A percentile compares a stretch with the other conserved stretches of the same genome.
phyloP scores from a whole-genome alignment of 37 sponge, comb jelly and placozoan species.

The Cliona cf. orientalis region DNA sequence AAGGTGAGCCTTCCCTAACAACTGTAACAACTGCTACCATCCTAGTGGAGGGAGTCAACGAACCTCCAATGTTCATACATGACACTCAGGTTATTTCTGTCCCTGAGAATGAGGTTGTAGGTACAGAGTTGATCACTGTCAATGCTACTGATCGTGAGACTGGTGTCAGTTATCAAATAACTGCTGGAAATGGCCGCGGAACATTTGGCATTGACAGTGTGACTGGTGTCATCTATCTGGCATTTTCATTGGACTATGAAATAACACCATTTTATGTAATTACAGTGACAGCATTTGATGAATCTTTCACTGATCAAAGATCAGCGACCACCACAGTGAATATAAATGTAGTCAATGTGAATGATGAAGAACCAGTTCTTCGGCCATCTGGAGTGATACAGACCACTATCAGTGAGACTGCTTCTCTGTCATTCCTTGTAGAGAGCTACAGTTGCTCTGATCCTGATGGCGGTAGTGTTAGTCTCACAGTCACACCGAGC shows the following conservation, averaged over 20 bases:
- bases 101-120: conserved; percentile 4
- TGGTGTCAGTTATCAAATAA: conserved; percentile 44
- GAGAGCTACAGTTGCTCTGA: conserved; percentile 53
- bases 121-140: conserved; percentile 25
- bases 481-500: conserved; percentile 18
- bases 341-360: conserved; percentile 39
- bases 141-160: conserved; percentile 50
- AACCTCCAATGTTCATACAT: conserved; percentile 35
- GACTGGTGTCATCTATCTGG: conserved; percentile 49
- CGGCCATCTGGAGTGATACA: conserved; percentile 16
- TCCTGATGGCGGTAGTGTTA: conserved; percentile 26
- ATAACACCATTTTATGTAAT: conserved; percentile 25
- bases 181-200: conserved; percentile 56
- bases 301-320: conserved; percentile 22
- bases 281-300: conserved; percentile 41
- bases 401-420: conserved; percentile 21
- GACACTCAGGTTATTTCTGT: conserved; percentile 9
- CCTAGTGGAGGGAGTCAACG: conserved; percentile 3
- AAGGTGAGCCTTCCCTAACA: conserved; percentile 42
- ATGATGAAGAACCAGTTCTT: conserved; percentile 36
- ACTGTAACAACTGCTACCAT: conserved; percentile 24
- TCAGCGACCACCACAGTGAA: neutral
- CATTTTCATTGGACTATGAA: conserved; percentile 48
- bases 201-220: conserved; percentile 40
- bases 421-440: neutral